A percentile compares a stretch with the other conserved stretches of the same genome.
These are phyloP conservation scores for Acrocephalus arundinaceus DNA, from an alignment of 2,113 vertebrate species.

Conservation along the genomic window DNA sequence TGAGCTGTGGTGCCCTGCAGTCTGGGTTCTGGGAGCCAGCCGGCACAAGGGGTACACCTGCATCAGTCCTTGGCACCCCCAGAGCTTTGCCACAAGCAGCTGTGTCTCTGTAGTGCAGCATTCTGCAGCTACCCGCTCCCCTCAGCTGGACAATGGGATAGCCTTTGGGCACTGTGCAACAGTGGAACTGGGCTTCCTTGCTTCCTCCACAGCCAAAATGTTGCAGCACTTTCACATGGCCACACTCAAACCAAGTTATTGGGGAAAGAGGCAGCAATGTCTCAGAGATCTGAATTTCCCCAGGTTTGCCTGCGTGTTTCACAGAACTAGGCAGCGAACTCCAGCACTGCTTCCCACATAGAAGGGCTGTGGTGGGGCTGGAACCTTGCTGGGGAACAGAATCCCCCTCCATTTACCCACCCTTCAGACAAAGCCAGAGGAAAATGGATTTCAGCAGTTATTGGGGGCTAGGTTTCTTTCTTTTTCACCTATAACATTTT, in stretches of 20 bases:
- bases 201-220: background rate
- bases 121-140: accelerated
- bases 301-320: background rate
- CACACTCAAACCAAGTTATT: background rate
- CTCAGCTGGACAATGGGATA: accelerated
- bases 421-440: background rate
- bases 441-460: background rate
- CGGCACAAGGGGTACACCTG: background rate
- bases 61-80: background rate
- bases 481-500: no score
- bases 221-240: background rate
- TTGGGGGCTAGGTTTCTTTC: no score
- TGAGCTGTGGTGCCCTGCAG: background rate
- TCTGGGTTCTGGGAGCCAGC: background rate
- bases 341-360: background rate
- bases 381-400: no score
- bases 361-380: background rate
- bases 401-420: background rate
- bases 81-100: background rate
- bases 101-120: background rate
- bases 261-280: background rate
- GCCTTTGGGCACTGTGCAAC: background rate
- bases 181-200: background rate
- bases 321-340: accelerated
- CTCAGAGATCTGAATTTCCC: background rate